Percentiles rank a stretch among this genome's conserved stretches.
Evolutionary conservation across 2,113 vertebrate genomes (phyloP).

Genomic region (Pungitius pungitius): DNA sequence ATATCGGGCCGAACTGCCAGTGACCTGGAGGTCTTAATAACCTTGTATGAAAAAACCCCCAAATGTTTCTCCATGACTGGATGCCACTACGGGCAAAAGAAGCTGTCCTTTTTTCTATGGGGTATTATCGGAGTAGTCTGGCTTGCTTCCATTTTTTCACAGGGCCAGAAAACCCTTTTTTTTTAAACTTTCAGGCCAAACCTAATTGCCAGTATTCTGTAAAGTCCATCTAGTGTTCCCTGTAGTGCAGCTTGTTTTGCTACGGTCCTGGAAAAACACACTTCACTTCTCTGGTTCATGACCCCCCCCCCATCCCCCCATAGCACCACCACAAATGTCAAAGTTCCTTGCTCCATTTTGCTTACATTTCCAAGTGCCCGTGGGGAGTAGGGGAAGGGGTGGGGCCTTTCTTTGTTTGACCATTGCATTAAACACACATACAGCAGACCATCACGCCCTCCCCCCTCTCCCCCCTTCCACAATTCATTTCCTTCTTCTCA

Average conservation of each 20-base stretch:
- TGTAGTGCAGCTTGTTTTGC: constrained; percentile 23
- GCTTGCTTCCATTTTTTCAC: background rate
- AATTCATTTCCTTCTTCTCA: constrained; percentile 59
- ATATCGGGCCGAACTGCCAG: background rate
- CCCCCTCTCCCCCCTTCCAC: constrained; percentile 27
- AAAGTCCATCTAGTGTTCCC: constrained; percentile 1
- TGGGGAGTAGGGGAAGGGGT: background rate
- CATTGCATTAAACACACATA: constrained; percentile 55
- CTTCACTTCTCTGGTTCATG: constrained; percentile 26
- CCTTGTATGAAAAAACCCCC: background rate
- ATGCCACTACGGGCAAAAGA: background rate
- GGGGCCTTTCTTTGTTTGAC: constrained; percentile 43
- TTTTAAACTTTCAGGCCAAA: constrained; percentile 4
- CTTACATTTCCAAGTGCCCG: constrained; percentile 33
- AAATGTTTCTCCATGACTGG: background rate
- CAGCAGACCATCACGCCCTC: constrained; percentile 50
- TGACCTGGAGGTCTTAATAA: background rate
- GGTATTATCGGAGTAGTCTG: background rate
- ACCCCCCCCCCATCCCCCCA: background rate
- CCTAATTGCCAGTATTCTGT: background rate
- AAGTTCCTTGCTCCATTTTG: constrained; percentile 43
- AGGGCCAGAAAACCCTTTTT: constrained; percentile 39
- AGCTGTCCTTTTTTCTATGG: background rate
- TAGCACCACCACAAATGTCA: constrained; percentile 32
- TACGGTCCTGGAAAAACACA: constrained; percentile 16